These are phyloP conservation scores for Drosophila tropicalis DNA, from an alignment of 1,140 invertebrate species.

Conservation along the genomic window DNA sequence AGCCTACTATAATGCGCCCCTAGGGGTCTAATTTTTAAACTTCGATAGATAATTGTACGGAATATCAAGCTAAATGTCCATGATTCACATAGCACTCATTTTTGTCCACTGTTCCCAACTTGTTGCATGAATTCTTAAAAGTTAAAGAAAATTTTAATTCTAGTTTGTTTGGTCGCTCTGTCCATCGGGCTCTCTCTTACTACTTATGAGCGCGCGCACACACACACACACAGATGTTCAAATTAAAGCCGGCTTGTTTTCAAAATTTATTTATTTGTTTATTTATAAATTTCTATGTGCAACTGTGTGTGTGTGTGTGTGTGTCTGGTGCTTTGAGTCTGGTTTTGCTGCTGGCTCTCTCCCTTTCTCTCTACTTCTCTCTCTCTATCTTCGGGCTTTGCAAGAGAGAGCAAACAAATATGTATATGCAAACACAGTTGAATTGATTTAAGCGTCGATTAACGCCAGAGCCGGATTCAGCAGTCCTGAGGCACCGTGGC, in stretches of 20 bases:
- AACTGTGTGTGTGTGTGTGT: constrained; percentile 16
- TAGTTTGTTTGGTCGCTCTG: constrained; percentile 25
- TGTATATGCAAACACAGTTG: constrained; percentile 72
- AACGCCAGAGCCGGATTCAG: constrained; percentile 24
- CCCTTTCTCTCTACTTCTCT: not conserved
- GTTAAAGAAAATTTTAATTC: constrained; percentile 29
- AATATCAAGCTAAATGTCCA: no score
- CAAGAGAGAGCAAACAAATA: constrained; percentile 20
- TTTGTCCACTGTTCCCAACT: constrained; percentile 31
- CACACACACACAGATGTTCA: constrained; percentile 39
- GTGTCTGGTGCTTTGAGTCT: constrained; percentile 59
- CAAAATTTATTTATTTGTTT: constrained; percentile 72
- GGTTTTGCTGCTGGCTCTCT: constrained; percentile 36
- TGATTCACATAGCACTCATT: no score
- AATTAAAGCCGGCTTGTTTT: constrained; percentile 75
- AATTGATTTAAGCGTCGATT: constrained; percentile 78
- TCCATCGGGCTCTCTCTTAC: constrained; percentile 43
- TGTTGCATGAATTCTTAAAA: constrained; percentile 20
- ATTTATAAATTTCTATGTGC: constrained; percentile 57
- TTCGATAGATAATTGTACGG: no score
- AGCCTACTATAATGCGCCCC: no score
- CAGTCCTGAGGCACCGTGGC: no score
- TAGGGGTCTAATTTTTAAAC: no score
- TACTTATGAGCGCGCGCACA: constrained; percentile 31
- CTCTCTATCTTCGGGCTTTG: not conserved